phyloP scores from a whole-genome alignment of 1,140 invertebrate genomes.

The Cydia amplana region DNA sequence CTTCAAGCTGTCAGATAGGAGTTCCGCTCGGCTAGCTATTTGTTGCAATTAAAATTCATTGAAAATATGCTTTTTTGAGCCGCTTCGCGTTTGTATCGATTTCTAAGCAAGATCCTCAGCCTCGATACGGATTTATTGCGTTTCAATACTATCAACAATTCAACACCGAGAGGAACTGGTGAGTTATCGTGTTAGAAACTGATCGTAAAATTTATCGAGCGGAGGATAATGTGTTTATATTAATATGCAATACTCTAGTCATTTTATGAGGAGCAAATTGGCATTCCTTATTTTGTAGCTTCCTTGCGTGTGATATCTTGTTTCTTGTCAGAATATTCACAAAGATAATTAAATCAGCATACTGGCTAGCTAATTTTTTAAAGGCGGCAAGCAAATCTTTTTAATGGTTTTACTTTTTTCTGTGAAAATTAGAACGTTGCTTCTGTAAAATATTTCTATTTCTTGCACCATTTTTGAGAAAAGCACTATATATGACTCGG shows the following conservation, averaged over 20 bases:
- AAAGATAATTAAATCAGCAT: too few relatives aligned
- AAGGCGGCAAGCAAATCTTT: too few relatives aligned
- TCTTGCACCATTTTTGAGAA: too few relatives aligned
- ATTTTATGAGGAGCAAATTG: not conserved
- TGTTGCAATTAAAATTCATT: constrained; percentile 19
- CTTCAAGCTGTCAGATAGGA: constrained; percentile 5
- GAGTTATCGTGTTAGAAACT: constrained; percentile 6
- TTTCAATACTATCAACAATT: not conserved
- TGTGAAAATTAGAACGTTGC: too few relatives aligned
- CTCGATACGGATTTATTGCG: constrained; percentile 3
- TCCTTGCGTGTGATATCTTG: too few relatives aligned
- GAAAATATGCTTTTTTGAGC: constrained; percentile 8
- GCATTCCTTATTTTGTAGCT: too few relatives aligned
- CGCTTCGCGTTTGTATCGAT: not conserved
- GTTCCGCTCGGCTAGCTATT: constrained; percentile 12
- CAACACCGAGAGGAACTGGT: not conserved
- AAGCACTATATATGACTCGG: too few relatives aligned
- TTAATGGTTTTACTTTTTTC: too few relatives aligned
- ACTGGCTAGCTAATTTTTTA: too few relatives aligned
- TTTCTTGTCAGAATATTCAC: too few relatives aligned
- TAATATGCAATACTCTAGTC: not conserved
- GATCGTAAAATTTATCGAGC: constrained; percentile 8
- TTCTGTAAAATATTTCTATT: too few relatives aligned
- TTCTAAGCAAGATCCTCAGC: not conserved
- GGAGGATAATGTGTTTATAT: not conserved